Percentiles rank a stretch among this genome's conserved stretches.
phyloP scores from a whole-genome alignment of 1,140 invertebrate species.

The Temnothorax curvispinosus region DNA sequence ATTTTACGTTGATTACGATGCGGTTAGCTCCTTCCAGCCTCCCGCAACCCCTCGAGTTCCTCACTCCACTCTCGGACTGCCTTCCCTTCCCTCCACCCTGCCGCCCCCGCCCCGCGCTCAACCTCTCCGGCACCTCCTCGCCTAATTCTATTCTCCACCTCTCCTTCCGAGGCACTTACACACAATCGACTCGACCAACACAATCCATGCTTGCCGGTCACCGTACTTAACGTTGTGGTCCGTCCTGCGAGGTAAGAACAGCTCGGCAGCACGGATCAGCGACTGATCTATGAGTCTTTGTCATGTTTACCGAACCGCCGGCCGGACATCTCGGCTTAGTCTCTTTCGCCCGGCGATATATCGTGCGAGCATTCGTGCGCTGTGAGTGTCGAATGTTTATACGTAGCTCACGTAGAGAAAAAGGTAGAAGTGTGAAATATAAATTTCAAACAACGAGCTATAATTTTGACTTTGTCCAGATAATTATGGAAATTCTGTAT shows the following conservation, averaged over 20 bases:
- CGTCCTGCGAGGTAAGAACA: slow-evolving; percentile 47
- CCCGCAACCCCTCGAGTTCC: slow-evolving; percentile 57
- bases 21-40: slow-evolving; percentile 82
- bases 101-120: slow-evolving; percentile 48
- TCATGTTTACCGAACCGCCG: slow-evolving; percentile 55
- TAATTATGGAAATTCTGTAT: not conserved
- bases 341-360: slow-evolving; percentile 42
- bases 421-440: not conserved
- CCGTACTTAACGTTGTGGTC: slow-evolving; percentile 51
- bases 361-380: not conserved
- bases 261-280: slow-evolving; percentile 55
- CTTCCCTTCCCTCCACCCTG: slow-evolving; percentile 36
- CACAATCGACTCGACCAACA: slow-evolving; percentile 67
- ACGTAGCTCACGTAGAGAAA: not conserved
- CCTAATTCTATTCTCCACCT: not conserved
- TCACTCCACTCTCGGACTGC: slow-evolving; percentile 57
- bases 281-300: slow-evolving; percentile 58
- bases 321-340: slow-evolving; percentile 38
- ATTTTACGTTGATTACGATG: slow-evolving; percentile 85
- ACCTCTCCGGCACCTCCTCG: slow-evolving; percentile 43
- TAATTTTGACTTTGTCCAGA: not conserved
- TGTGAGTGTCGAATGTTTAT: slow-evolving; percentile 1
- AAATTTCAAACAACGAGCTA: not conserved
- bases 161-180: slow-evolving; percentile 64
- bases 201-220: slow-evolving; percentile 50